Evolutionary conservation across 2,888 invertebrate genomes (phyloP).

Genomic region (Andrena flavipes): DNA sequence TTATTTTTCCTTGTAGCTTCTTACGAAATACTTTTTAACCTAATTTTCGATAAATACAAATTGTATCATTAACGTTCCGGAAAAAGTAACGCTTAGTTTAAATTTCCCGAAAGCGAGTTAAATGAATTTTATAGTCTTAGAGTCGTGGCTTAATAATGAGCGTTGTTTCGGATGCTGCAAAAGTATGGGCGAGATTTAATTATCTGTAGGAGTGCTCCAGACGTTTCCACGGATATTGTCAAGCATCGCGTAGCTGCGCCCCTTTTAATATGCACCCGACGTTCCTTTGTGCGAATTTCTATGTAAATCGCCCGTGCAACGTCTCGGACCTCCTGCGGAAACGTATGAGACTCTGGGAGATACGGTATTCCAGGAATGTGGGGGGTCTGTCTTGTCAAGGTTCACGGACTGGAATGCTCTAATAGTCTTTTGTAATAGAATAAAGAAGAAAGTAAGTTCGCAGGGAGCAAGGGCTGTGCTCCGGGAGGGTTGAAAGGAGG

Average conservation of each 20-base stretch:
- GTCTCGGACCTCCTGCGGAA: background rate
- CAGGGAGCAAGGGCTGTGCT: background rate
- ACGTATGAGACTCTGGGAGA: constrained; percentile 6
- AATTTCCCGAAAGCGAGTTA: too few species aligned
- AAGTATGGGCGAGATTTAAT: background rate
- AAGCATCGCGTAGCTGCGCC: background rate
- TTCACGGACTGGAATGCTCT: background rate
- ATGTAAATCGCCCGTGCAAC: background rate
- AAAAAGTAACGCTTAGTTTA: too few species aligned
- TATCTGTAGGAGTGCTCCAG: background rate
- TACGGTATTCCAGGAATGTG: background rate
- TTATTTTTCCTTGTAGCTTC: background rate
- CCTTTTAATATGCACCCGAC: constrained; percentile 23
- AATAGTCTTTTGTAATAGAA: background rate
- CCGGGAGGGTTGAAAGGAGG: constrained; percentile 7
- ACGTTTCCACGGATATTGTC: constrained; percentile 11
- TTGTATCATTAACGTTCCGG: too few species aligned
- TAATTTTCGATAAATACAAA: too few species aligned
- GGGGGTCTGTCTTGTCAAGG: background rate
- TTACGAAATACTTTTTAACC: too few species aligned
- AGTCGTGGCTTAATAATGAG: background rate
- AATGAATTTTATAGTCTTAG: too few species aligned
- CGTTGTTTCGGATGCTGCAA: background rate
- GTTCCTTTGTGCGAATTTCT: constrained; percentile 4
- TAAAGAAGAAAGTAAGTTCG: constrained; percentile 2